Evolutionary conservation across 2,797 vertebrate species (phyloP), one percentile per base, ranked within the genome.

Genomic region (Eremophila alpestris): DNA sequence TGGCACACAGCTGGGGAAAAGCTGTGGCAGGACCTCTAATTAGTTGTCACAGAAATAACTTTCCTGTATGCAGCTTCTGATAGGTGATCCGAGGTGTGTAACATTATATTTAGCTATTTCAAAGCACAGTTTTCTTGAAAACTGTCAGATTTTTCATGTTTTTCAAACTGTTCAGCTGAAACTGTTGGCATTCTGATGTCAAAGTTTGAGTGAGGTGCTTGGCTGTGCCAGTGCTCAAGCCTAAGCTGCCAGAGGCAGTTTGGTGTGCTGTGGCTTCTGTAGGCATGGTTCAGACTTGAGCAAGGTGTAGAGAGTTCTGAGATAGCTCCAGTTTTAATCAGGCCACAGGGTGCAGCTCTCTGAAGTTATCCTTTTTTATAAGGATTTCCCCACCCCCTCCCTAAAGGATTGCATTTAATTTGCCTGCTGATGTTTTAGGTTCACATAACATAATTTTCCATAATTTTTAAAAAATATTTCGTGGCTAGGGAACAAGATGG

Each of bases 1-100:
- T 27, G 41, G 45, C 73, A 38, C 23, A 5, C 0, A 0, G 13
- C 0, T 0, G 2, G 51, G n/a, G 23, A 2, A 40, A 52, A 54
- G 9, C 36, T 68, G 34, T 11, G 4, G 52, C 56, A 2, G 1
- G 48, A 65, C 16, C 45, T 69, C 40, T 45, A 6, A 62, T 64
- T 24, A 46, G 3, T 16, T 30, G 40, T 11, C 23, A 30, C 34
- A 64, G 54, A 64, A 85, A 58, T 24, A 58, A 41, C 15, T 71
- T 52, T 23, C 59, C 73, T 3, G 1, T 9, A 20, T 23, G 32
- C 16, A 75, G 52, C 16, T 84, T 79, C 40, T 52, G 20, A 40
- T 60, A 13, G 38, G 17, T 56, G 20, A 10, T 60, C 43, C 2
- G 22, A 59, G 36, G 36, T 51, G 46, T 15, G 14, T 15, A 58